phyloP scores from a whole-genome alignment of 2,888 invertebrate genomes.

The Drosophila austrosaltans region DNA sequence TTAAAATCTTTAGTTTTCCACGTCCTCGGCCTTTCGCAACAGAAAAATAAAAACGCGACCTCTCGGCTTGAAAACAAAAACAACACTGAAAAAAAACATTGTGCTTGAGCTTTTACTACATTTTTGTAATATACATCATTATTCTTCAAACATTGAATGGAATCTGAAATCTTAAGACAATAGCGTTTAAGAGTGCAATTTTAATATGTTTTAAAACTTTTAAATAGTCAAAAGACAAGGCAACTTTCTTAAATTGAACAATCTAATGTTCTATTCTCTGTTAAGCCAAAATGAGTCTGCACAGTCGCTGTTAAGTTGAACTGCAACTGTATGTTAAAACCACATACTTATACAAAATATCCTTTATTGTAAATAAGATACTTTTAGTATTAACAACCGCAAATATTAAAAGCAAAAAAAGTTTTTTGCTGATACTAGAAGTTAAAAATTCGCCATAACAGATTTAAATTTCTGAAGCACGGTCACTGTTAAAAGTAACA shows the following conservation, averaged over 20 bases:
- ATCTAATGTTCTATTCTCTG: not conserved
- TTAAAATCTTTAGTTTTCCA: slow-evolving; percentile 3
- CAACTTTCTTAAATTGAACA: not conserved
- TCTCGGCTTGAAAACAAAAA: slow-evolving; percentile 15
- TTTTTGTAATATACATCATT: not conserved
- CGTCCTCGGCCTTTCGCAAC: slow-evolving; percentile 11
- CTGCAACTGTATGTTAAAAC: too few relatives aligned
- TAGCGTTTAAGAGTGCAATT: not conserved
- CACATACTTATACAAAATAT: too few relatives aligned
- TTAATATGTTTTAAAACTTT: not conserved
- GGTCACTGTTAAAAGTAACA: not conserved
- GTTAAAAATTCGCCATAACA: too few relatives aligned
- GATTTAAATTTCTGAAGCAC: too few relatives aligned
- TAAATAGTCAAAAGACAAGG: not conserved
- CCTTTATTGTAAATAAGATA: too few relatives aligned
- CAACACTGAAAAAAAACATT: slow-evolving; percentile 6
- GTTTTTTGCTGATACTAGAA: too few relatives aligned
- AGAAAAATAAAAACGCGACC: slow-evolving; percentile 30
- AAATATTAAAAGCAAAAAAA: too few relatives aligned
- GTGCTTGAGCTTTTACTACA: not conserved
- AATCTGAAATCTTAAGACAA: not conserved
- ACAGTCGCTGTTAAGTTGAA: not conserved
- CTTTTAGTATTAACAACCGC: too few relatives aligned
- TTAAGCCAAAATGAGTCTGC: not conserved
- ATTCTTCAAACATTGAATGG: not conserved